Evolutionary conservation across 37 sponge, comb jelly and placozoan genomes (phyloP).

Genomic region (Mnemiopsis leidyi): DNA sequence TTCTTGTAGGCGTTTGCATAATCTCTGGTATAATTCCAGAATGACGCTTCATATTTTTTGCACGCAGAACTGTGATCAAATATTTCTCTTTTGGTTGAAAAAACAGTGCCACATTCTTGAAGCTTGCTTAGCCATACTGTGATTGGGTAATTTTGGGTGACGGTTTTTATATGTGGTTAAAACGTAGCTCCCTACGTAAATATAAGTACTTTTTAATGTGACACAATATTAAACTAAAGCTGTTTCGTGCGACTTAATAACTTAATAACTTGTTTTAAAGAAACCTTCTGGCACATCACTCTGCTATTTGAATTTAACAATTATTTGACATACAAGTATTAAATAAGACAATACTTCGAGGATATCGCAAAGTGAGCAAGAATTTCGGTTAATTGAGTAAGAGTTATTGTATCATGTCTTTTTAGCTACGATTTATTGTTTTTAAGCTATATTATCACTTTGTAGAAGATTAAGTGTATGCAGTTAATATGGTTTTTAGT

Average conservation of each 20-base stretch:
- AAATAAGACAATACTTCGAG: neutral
- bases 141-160: too few relatives aligned
- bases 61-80: too few relatives aligned
- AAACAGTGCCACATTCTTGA: too few relatives aligned
- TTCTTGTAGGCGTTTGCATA: too few relatives aligned
- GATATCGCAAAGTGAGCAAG: neutral
- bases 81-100: too few relatives aligned
- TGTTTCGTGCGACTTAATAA: neutral
- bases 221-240: neutral
- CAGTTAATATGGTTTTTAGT: slow-evolving; percentile 63
- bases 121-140: too few relatives aligned
- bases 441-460: slow-evolving; percentile 61
- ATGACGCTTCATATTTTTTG: too few relatives aligned
- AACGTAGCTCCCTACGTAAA: neutral
- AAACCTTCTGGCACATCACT: neutral
- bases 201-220: neutral
- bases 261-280: neutral
- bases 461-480: slow-evolving; percentile 61
- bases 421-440: slow-evolving; percentile 63
- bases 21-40: too few relatives aligned
- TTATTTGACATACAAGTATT: neutral
- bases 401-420: slow-evolving; percentile 56
- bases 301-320: neutral
- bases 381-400: slow-evolving; percentile 21
- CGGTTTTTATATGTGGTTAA: too few relatives aligned